Evolutionary conservation across 2,113 vertebrate genomes (phyloP).

Genomic region (Corvus hawaiiensis): DNA sequence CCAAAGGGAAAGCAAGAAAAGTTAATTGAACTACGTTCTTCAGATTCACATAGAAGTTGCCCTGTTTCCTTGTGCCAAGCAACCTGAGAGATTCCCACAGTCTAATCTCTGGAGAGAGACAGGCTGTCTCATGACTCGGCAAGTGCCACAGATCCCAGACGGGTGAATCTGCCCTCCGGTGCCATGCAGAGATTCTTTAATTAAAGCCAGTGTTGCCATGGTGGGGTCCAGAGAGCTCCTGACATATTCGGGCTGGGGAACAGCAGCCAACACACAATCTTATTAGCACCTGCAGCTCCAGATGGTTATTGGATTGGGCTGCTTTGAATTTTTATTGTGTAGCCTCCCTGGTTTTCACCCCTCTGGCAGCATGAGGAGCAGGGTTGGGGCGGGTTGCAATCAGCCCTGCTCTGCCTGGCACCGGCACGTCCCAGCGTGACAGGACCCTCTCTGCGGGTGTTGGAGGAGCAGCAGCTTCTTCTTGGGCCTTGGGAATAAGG

Average conservation of each 20-base stretch:
- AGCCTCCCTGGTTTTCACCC: not conserved
- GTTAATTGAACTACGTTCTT: slow-evolving; percentile 35
- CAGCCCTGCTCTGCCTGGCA: not conserved
- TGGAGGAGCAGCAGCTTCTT: not conserved
- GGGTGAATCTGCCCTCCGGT: slow-evolving; percentile 26
- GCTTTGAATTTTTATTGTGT: not conserved
- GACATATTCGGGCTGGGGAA: slow-evolving; percentile 22
- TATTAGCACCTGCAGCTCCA: slow-evolving; percentile 44
- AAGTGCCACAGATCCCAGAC: not conserved
- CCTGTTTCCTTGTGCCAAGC: not conserved
- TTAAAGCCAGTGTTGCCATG: slow-evolving; percentile 52
- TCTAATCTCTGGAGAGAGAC: slow-evolving; percentile 34
- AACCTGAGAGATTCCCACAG: not conserved
- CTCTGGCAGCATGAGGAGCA: accelerated
- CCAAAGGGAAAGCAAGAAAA: slow-evolving; percentile 31
- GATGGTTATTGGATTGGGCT: slow-evolving; percentile 8
- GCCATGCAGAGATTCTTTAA: slow-evolving; percentile 15
- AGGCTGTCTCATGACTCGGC: not conserved
- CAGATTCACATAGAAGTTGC: not conserved
- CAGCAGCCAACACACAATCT: not conserved
- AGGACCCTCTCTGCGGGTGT: not conserved
- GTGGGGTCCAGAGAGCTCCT: not conserved
- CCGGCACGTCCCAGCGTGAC: accelerated
- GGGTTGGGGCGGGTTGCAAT: not conserved
- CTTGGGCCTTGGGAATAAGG: not conserved